Evolutionary conservation across 2,797 vertebrate species (phyloP).

Genomic region (Chanos chanos): DNA sequence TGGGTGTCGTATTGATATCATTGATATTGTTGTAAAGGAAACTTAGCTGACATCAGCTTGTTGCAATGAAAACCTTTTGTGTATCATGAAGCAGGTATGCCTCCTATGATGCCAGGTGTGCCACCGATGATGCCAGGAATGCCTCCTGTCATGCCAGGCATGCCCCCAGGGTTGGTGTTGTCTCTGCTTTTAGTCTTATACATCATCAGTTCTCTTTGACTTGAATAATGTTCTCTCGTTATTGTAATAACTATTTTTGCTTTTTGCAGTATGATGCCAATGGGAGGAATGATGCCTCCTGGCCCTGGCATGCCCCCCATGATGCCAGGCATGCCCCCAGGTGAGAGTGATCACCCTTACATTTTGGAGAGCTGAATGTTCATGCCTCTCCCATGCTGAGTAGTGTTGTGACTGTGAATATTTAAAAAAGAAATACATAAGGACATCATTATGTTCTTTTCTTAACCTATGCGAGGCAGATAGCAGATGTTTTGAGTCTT

Average conservation of each 20-base stretch:
- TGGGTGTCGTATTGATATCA: too few relatives aligned
- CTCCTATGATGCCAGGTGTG: slow-evolving; percentile 92
- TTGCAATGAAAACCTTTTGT: too few relatives aligned
- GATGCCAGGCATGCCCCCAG: slow-evolving; percentile 82
- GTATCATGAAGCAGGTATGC: slow-evolving; percentile 77
- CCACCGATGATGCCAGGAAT: slow-evolving; percentile 97
- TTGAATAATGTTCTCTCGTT: neutral
- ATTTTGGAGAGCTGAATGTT: too few relatives aligned
- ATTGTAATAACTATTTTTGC: neutral
- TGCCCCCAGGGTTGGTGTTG: slow-evolving; percentile 88
- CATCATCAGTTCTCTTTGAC: slow-evolving; percentile 1
- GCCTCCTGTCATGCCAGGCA: slow-evolving; percentile 93
- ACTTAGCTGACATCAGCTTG: too few relatives aligned
- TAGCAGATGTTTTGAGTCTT: neutral
- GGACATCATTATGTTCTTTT: too few relatives aligned
- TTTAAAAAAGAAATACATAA: too few relatives aligned
- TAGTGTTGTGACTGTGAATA: neutral
- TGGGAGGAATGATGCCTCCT: slow-evolving; percentile 98
- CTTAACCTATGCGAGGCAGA: too few relatives aligned
- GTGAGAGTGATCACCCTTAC: slow-evolving; percentile 51
- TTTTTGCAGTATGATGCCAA: slow-evolving; percentile 83
- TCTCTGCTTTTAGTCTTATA: neutral
- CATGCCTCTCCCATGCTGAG: too few relatives aligned
- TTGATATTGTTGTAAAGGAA: too few relatives aligned
- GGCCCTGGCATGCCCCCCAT: slow-evolving; percentile 83